Conservation (phyloP, 2,113 vertebrate genomes). For the Caracal caracal region DNA sequence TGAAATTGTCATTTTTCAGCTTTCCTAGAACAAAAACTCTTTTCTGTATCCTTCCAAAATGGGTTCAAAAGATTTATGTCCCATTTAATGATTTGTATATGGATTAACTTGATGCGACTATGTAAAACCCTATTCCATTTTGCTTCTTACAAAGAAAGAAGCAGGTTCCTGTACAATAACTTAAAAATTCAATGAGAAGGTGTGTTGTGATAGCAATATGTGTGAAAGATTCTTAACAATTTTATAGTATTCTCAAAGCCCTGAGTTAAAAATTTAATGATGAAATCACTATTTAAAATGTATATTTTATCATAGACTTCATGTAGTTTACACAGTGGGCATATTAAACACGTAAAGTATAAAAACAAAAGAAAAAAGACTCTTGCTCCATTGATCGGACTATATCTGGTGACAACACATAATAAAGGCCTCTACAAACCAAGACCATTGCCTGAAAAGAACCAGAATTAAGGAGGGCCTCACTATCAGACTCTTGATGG, state of each 20-base stretch:
- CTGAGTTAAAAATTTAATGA: background rate
- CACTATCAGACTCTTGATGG: fast-evolving
- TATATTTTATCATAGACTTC: background rate
- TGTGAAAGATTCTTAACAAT: background rate
- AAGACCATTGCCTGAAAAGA: background rate
- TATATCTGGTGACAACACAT: fast-evolving
- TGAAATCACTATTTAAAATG: background rate
- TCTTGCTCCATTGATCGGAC: background rate
- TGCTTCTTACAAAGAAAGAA: background rate
- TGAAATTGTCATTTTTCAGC: background rate
- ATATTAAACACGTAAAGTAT: background rate
- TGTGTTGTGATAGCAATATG: background rate
- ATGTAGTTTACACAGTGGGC: background rate
- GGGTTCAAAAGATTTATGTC: background rate
- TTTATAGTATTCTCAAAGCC: background rate
- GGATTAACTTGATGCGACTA: background rate
- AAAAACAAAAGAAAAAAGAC: background rate
- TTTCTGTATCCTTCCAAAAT: background rate
- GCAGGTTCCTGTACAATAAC: background rate
- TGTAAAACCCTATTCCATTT: background rate
- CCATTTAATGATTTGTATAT: background rate
- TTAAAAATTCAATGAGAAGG: background rate
- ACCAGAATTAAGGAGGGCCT: background rate
- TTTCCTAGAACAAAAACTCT: slow-evolving; percentile 25
- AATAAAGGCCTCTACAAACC: background rate